Evolutionary conservation across 2,888 invertebrate genomes (phyloP).

Genomic region (Sycophila texana): DNA sequence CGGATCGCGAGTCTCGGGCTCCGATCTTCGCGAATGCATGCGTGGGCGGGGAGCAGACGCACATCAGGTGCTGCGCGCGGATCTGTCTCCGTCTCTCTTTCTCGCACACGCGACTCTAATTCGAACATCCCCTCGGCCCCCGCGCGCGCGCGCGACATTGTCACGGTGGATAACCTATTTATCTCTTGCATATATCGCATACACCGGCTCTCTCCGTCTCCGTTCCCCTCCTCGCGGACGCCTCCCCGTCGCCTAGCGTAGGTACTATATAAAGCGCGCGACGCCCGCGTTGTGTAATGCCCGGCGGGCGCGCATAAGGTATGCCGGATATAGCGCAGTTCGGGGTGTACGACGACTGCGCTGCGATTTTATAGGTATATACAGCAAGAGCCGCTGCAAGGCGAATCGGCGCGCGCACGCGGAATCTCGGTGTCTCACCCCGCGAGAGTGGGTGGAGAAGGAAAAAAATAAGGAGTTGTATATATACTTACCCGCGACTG

Average conservation of each 20-base stretch:
- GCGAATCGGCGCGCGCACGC: too few species aligned
- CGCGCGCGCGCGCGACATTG: conserved; percentile 34
- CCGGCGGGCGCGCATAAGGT: conserved; percentile 48
- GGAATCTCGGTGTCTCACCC: too few species aligned
- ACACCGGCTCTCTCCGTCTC: conserved; percentile 13
- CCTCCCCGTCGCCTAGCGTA: not conserved
- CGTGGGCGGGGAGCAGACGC: too few species aligned
- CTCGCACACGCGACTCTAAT: too few species aligned
- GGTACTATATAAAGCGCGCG: conserved; percentile 57
- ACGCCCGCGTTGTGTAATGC: conserved; percentile 63
- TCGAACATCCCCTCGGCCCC: too few species aligned
- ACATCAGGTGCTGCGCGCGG: too few species aligned
- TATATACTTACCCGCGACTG: too few species aligned
- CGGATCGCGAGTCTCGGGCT: too few species aligned
- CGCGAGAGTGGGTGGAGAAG: too few species aligned
- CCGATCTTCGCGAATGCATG: too few species aligned
- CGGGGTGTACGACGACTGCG: not conserved
- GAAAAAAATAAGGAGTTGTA: too few species aligned
- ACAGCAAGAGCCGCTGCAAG: not conserved
- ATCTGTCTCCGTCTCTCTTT: too few species aligned
- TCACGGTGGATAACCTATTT: conserved; percentile 48
- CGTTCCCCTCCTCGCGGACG: not conserved
- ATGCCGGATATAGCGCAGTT: conserved; percentile 52
- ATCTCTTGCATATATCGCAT: conserved; percentile 34
- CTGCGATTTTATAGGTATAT: not conserved